phyloP scores from a whole-genome alignment of 1,140 invertebrate species.

The Rhyacophila brunnea region DNA sequence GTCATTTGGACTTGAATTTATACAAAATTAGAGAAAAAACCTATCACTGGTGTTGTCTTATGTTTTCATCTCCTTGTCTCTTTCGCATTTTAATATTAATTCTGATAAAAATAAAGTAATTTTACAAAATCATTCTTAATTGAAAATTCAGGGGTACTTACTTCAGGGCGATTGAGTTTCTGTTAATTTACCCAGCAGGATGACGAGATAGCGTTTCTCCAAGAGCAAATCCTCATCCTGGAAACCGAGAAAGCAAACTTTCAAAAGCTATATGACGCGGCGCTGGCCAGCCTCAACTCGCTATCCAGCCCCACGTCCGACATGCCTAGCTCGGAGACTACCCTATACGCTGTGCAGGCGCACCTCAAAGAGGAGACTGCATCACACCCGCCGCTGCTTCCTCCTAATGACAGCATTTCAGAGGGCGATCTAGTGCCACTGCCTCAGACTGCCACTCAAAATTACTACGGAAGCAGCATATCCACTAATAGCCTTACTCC shows the following conservation, averaged over 20 bases:
- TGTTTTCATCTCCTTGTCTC: too few relatives aligned
- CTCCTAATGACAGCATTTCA: slow-evolving; percentile 27
- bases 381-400: slow-evolving; percentile 41
- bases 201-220: slow-evolving; percentile 57
- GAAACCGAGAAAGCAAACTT: slow-evolving; percentile 60
- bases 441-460: slow-evolving; percentile 48
- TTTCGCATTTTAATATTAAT: not conserved
- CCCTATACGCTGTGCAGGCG: slow-evolving; percentile 25
- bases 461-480: slow-evolving; percentile 52
- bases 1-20: too few relatives aligned
- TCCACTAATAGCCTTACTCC: slow-evolving; percentile 52
- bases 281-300: slow-evolving; percentile 51
- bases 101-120: not conserved
- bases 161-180: too few relatives aligned
- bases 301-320: slow-evolving; percentile 49
- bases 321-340: slow-evolving; percentile 33
- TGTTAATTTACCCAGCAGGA: slow-evolving; percentile 39
- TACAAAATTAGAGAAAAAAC: too few relatives aligned
- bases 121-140: not conserved
- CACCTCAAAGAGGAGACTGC: slow-evolving; percentile 34
- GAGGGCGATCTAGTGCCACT: slow-evolving; percentile 38
- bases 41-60: too few relatives aligned
- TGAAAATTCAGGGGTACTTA: not conserved
- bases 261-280: slow-evolving; percentile 54
- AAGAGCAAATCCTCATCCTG: slow-evolving; percentile 53